A percentile compares a stretch with the other conserved stretches of the same genome.
Conservation (phyloP, 2,113 vertebrate genomes). For the Chionis minor region DNA sequence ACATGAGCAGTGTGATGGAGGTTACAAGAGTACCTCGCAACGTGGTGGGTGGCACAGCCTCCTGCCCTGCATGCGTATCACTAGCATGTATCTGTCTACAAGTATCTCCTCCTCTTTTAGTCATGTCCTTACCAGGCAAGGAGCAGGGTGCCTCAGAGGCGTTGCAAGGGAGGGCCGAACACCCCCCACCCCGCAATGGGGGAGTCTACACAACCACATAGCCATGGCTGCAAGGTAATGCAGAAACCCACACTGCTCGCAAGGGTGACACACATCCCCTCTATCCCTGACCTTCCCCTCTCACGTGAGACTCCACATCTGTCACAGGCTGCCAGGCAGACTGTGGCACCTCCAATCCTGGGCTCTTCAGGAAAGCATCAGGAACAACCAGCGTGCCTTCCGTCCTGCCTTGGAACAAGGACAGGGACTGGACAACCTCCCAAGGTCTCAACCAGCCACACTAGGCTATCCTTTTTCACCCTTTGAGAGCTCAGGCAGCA, state of each 20-base stretch:
- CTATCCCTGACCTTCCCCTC: neutral
- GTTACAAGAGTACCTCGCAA: neutral
- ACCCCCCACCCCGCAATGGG: accelerated
- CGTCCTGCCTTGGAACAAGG: neutral
- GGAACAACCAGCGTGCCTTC: neutral
- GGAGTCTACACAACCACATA: neutral
- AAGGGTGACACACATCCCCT: neutral
- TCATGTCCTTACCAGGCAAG: neutral
- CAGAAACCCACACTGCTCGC: accelerated
- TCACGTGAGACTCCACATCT: neutral
- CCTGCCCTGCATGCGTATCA: neutral
- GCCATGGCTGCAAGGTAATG: accelerated
- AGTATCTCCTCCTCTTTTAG: neutral
- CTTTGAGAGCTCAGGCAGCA: neutral
- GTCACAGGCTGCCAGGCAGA: neutral
- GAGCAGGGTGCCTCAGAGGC: neutral
- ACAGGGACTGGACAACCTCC: neutral
- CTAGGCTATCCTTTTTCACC: neutral
- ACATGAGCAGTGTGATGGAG: accelerated
- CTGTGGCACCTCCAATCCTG: neutral
- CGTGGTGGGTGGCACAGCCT: neutral
- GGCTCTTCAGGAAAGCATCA: neutral
- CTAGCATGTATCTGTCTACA: neutral
- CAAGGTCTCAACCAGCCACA: neutral
- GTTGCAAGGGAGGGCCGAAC: neutral